Evolutionary conservation across 2,113 vertebrate genomes (phyloP), one percentile per base, ranked within the genome.

Genomic region (Xenopus laevis): DNA sequence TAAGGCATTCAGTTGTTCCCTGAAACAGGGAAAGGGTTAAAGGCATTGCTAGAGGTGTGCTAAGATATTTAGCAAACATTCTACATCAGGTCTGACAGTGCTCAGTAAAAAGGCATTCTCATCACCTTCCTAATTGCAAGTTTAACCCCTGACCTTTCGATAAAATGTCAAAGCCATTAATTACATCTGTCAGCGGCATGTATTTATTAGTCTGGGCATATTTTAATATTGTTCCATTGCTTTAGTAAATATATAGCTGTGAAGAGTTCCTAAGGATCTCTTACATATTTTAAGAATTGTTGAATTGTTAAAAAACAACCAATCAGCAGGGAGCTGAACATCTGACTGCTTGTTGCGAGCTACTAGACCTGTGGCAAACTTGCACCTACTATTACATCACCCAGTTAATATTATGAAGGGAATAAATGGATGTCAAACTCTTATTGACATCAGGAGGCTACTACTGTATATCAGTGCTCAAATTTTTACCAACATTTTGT

Each of bases 81-180:
- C 17, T 13, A 52, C 57, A 55, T 76, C 65, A 53, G 58, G 27
- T n/a, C 68, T 76, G 73, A 76, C 73, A 69, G 57, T 13, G 73
- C 65, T 62, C 68, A 62, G 62, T 69, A 68, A 69, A 63, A 20
- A 62, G 66, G 27, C 66, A 8, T 76, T 76, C 73, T 76, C 73
- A 76, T 76, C 73, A 76, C 73, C 73, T 76, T 65, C 4, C 73
- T 76, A 76, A 76, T 76, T 76, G 73, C 58, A n/a, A 20, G 73
- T 23, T 53, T 63, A 69, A 57, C 65, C 72, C 65, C 17, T 40
- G 65, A 23, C 45, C 65, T 61, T 30, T 69, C 68, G 53, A 62
- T 76, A 45, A 61, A 63, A 40, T n/a, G 57, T 65, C 57, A 30
- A 10, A 10, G 10, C 58, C 58, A 53, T 76, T 65, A 76, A 75